Base-by-base conservation (phyloP, 2,888 invertebrate species). In the Trichogramma evanescens region DNA sequence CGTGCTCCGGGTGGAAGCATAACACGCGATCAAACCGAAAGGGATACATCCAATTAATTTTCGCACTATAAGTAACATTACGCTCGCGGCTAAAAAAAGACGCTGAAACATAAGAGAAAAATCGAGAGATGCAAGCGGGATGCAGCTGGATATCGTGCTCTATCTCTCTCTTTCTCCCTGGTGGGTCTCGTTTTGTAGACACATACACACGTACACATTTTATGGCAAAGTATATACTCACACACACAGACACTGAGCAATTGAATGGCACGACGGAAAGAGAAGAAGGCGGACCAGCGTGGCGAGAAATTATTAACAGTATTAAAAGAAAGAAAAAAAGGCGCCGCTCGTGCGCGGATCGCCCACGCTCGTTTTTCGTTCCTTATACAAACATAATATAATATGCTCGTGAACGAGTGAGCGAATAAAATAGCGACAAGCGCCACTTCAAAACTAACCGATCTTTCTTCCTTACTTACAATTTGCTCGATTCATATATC, bases 221-320 rank as follows among this genome's bases (percentile, higher is more conserved):
- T 13, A 13, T 13, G 13, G 13, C 13, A 13, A 13, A 13, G 13
- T 13, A 13, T 13, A 13, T 13, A 13, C 13, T 1, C 13, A 13
- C 13, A 13, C 13, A 13, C 13, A 45, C 9, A 45, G 45, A 45
- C 9, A 45, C 9, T n/a, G 45, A 45, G 45, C 9, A 10, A 45
- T 9, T n/a, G 45, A 45, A 10, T n/a, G 45, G 10, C 9, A 45
- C 9, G 10, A 10, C 9, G 45, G 10, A 53, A 50, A 56, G 63
- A 60, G 46, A 13, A 46, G 58, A 57, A 48, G 52, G 57, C 46
- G 58, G 63, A 63, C 63, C 63, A 63, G 57, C 63, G 60, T 60
- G 55, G 57, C 52, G 63, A 62, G 62, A 62, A 62, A 60, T 62
- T 61, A 62, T 62, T 61, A 64, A 60, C 56, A 51, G 62, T 45